These are phyloP conservation scores for Spheniscus humboldti DNA, from an alignment of 2,797 vertebrate genomes.

Conservation along the genomic window DNA sequence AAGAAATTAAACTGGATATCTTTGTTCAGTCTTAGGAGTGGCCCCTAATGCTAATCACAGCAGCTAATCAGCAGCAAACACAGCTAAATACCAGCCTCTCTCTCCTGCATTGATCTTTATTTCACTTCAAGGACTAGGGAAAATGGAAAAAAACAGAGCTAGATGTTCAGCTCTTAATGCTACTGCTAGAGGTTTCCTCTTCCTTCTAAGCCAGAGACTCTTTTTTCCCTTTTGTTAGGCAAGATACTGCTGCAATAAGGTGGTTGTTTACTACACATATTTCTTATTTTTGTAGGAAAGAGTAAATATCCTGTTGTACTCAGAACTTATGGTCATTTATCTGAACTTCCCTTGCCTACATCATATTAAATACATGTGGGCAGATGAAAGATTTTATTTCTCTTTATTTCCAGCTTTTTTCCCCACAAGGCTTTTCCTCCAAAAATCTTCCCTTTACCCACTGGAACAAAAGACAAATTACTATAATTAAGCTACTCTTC, in stretches of 20 bases:
- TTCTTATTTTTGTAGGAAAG: background rate
- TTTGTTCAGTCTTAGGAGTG: background rate
- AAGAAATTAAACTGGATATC: background rate
- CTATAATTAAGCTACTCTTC: background rate
- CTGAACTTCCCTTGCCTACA: background rate
- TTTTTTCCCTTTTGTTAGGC: background rate
- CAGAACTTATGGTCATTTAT: background rate
- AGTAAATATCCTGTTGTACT: background rate
- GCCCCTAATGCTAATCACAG: background rate
- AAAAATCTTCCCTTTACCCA: background rate
- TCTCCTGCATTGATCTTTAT: background rate
- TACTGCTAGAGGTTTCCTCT: background rate
- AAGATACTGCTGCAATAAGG: background rate
- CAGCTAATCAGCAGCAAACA: background rate
- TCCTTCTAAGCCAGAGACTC: background rate
- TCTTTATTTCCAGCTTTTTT: background rate
- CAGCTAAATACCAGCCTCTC: background rate
- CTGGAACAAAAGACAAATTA: constrained; percentile 7
- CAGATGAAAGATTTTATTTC: background rate
- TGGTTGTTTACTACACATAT: background rate
- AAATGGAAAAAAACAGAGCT: background rate
- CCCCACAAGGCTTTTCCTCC: background rate
- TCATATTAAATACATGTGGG: background rate
- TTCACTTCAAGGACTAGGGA: background rate
- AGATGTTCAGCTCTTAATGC: background rate